Evolutionary conservation across 2,113 vertebrate genomes (phyloP), one percentile per base, ranked within the genome.

Genomic region (Corythornis vintsioides): DNA sequence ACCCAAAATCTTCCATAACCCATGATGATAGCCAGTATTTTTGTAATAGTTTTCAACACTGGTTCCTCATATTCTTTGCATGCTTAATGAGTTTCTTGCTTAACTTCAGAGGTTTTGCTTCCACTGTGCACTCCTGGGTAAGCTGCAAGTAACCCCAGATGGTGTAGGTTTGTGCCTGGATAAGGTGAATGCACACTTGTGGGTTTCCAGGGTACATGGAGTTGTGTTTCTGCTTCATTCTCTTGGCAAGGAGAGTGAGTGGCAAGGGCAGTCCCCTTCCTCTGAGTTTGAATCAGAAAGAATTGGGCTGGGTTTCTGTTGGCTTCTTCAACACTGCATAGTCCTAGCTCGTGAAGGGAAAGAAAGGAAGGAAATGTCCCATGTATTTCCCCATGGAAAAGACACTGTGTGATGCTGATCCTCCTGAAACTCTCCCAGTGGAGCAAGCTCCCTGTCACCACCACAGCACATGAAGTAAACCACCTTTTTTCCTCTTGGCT

Each of bases 201-300:
- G 7, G 6, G 25, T 76, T 83, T 82, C 73, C 47, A 52, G 9
- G 2, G 7, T 50, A 21, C 0, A 0, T 2, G 22, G 15, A 47
- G 4, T 3, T 83, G 18, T 0, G 0, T 65, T 89, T 78, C 13
- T 57, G 19, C 20, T 78, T 71, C 1, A 0, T 79, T 73, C 18
- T 28, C 19, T 70, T 53, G 19, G 19, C 25, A 79, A 79, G 45
- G 42, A 71, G 13, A 63, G 24, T 10, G 24, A 77, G 26, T 43
- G 20, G 20, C 55, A 67, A 76, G 35, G 14, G 26, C 31, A 59
- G 33, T 16, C 28, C 59, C 38, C 19, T 72, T 79, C 22, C 14
- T 60, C 53, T 53, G 56, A 8, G 61, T 8, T 48, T 86, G 71
- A 55, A 72, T 59, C 57, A 40, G 13, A 31, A 45, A 70, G 53